These are phyloP conservation scores for Lymantria dispar DNA, from an alignment of 2,888 invertebrate genomes.

Conservation along the genomic window DNA sequence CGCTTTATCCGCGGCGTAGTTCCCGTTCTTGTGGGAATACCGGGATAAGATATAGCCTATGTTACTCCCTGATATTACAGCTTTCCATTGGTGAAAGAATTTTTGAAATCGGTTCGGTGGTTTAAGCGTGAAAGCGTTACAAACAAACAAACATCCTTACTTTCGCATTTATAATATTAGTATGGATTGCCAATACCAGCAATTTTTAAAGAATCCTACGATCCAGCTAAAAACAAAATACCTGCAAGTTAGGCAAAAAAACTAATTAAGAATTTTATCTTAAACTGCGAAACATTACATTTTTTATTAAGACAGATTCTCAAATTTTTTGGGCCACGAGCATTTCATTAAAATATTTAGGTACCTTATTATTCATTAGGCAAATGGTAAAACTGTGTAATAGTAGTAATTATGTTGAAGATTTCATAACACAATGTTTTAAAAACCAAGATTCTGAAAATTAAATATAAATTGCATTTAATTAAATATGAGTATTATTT, in stretches of 20 bases:
- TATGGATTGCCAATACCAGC: too few relatives aligned
- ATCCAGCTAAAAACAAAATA: background rate
- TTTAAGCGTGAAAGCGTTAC: too few relatives aligned
- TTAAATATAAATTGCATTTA: slow-evolving; percentile 15
- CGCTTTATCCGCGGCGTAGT: too few relatives aligned
- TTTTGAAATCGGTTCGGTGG: too few relatives aligned
- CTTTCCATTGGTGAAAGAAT: too few relatives aligned
- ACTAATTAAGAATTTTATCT: background rate
- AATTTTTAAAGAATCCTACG: too few relatives aligned
- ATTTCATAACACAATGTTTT: slow-evolving; percentile 6
- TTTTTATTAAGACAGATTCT: slow-evolving; percentile 10
- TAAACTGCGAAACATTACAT: background rate
- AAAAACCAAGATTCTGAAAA: slow-evolving; percentile 13
- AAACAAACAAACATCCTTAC: too few relatives aligned
- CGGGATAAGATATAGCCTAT: too few relatives aligned
- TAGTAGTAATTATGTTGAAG: slow-evolving; percentile 10
- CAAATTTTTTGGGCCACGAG: slow-evolving; percentile 3
- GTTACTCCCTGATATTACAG: too few relatives aligned
- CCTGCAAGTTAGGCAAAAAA: background rate
- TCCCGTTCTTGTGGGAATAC: too few relatives aligned
- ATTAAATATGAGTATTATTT: slow-evolving; percentile 2
- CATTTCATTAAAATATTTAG: slow-evolving; percentile 16
- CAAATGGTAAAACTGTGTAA: slow-evolving; percentile 11
- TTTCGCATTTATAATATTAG: too few relatives aligned
- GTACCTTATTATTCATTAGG: slow-evolving; percentile 21